Conservation (phyloP, 1,140 invertebrate genomes). For the Aporrectodea caliginosa region DNA sequence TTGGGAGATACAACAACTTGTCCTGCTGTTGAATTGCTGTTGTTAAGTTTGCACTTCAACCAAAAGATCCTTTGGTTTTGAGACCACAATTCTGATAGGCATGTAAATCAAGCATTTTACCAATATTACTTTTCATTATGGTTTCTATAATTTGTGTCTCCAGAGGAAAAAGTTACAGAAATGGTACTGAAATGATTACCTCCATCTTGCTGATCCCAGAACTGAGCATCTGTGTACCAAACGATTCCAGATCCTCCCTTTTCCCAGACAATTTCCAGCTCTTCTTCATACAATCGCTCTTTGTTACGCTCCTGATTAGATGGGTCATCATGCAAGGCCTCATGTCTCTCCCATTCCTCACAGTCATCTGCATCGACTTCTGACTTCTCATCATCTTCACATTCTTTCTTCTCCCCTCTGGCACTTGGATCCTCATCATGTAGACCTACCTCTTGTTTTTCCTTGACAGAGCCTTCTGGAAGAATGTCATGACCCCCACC, state of each 20-base stretch:
- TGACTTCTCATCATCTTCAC: conserved; percentile 23
- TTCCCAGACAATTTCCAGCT: conserved; percentile 64
- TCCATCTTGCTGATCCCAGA: conserved; percentile 60
- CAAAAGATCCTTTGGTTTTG: too few species aligned
- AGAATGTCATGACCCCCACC: background rate
- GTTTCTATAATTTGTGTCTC: too few species aligned
- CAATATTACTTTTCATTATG: too few species aligned
- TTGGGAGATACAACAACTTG: too few species aligned
- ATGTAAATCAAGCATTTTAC: too few species aligned
- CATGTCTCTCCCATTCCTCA: conserved; percentile 60
- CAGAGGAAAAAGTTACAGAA: too few species aligned
- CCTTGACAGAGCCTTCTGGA: background rate
- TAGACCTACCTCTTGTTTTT: background rate
- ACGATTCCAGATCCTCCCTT: conserved; percentile 64
- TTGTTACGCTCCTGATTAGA: conserved; percentile 57
- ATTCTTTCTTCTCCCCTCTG: too few species aligned
- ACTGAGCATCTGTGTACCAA: conserved; percentile 64
- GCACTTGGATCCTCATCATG: background rate
- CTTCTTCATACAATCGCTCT: conserved; percentile 60
- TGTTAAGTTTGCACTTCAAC: too few species aligned
- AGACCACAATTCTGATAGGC: too few species aligned
- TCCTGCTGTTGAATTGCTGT: too few species aligned
- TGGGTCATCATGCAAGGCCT: conserved; percentile 62
- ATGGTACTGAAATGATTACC: conserved; percentile 35
- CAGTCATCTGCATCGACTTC: conserved; percentile 47